These are phyloP conservation scores for Melanotaenia pygmaea DNA, from an alignment of 2,797 vertebrate genomes.

Conservation along the genomic window DNA sequence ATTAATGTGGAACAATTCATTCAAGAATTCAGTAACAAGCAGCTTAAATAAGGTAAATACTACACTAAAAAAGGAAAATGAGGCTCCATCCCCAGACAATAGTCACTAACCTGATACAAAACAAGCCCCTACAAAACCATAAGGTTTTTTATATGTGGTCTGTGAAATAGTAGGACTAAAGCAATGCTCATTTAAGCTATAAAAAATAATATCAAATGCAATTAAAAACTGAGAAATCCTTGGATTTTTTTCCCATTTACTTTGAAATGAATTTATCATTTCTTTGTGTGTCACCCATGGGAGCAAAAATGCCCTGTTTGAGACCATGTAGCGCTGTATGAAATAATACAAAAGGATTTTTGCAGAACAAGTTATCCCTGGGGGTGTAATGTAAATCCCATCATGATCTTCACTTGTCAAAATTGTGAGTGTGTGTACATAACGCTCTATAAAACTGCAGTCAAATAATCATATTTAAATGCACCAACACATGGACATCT, in stretches of 20 bases:
- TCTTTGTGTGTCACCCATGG: neutral
- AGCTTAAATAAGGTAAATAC: too few species aligned
- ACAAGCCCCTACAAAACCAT: neutral
- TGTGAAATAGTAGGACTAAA: conserved; percentile 9
- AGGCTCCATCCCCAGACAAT: neutral
- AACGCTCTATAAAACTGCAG: conserved; percentile 3
- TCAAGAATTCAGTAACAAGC: too few species aligned
- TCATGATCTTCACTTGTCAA: conserved; percentile 2
- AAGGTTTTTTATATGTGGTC: neutral
- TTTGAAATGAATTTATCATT: neutral
- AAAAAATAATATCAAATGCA: neutral
- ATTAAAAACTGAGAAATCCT: neutral
- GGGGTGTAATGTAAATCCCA: conserved; percentile 31
- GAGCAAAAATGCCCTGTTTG: neutral
- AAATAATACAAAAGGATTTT: conserved; percentile 28
- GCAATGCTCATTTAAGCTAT: neutral
- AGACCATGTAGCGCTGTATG: conserved; percentile 15
- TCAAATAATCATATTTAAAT: conserved; percentile 18
- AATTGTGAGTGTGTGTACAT: conserved; percentile 2
- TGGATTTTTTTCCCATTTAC: neutral
- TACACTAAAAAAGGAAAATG: neutral
- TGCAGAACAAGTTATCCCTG: conserved; percentile 14
- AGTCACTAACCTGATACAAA: neutral
- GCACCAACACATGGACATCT: conserved; percentile 4
- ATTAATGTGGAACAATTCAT: too few species aligned